Conservation (phyloP, 2,888 invertebrate genomes). For the Tholera decimalis region DNA sequence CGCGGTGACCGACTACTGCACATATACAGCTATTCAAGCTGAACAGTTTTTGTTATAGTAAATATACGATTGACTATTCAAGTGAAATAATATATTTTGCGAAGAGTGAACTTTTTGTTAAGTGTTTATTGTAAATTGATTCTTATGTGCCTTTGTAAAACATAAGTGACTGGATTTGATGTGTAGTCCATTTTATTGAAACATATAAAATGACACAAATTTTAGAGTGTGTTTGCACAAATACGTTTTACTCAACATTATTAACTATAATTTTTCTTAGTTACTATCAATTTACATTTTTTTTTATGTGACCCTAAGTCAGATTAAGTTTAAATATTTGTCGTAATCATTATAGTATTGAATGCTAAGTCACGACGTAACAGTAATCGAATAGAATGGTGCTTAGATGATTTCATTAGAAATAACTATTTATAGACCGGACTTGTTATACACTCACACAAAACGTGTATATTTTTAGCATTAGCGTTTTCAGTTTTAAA, state of each 20-base stretch:
- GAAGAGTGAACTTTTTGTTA: slow-evolving; percentile 74
- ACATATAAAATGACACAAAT: slow-evolving; percentile 80
- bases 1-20: slow-evolving; percentile 53
- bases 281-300: slow-evolving; percentile 80
- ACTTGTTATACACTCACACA: slow-evolving; percentile 78
- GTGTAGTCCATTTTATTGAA: slow-evolving; percentile 82
- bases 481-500: slow-evolving; percentile 75
- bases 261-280: slow-evolving; percentile 80
- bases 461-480: slow-evolving; percentile 78
- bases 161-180: slow-evolving; percentile 88
- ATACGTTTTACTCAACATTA: slow-evolving; percentile 84
- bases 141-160: slow-evolving; percentile 89
- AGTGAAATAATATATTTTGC: slow-evolving; percentile 77
- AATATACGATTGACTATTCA: slow-evolving; percentile 52
- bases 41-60: slow-evolving; percentile 57
- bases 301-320: slow-evolving; percentile 84
- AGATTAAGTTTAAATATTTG: slow-evolving; percentile 85
- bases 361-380: slow-evolving; percentile 87
- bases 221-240: slow-evolving; percentile 88
- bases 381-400: slow-evolving; percentile 91
- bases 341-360: slow-evolving; percentile 85
- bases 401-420: slow-evolving; percentile 89
- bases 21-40: slow-evolving; percentile 63
- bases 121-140: slow-evolving; percentile 86
- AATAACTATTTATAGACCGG: slow-evolving; percentile 84